Evolutionary conservation across 1,140 invertebrate genomes (phyloP).

Genomic region (Metopolophium dirhodum): DNA sequence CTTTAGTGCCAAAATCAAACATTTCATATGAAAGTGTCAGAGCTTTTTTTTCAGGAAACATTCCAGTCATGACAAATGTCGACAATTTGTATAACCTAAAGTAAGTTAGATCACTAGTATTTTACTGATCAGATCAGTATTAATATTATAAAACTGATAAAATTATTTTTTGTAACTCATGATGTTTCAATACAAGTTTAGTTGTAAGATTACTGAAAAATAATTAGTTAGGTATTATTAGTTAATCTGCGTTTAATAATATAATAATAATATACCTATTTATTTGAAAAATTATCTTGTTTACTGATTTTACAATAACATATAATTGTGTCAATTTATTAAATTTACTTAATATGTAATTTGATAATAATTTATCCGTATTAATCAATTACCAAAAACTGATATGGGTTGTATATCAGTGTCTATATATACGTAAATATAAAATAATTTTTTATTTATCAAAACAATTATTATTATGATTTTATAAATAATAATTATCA

Average conservation of each 20-base stretch:
- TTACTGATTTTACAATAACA: no score
- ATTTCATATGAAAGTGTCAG: background rate
- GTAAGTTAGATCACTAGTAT: background rate
- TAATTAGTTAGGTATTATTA: no score
- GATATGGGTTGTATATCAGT: no score
- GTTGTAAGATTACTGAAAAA: background rate
- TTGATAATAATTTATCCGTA: background rate
- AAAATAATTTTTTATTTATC: background rate
- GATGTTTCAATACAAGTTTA: background rate
- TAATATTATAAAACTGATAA: background rate
- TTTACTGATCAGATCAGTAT: background rate
- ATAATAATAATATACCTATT: background rate
- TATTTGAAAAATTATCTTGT: background rate
- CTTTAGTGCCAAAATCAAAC: background rate
- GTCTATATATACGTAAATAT: no score
- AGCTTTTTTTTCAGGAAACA: background rate
- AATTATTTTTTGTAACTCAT: background rate
- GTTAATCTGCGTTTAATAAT: no score
- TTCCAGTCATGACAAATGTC: background rate
- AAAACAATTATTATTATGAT: no score
- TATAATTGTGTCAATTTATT: no score
- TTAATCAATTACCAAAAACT: background rate
- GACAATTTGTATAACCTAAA: background rate
- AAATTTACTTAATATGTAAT: no score
- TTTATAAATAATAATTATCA: background rate